These are phyloP conservation scores for Oopsacas minuta DNA, from an alignment of 37 sponge, comb jelly and placozoan genomes.

Conservation along the genomic window DNA sequence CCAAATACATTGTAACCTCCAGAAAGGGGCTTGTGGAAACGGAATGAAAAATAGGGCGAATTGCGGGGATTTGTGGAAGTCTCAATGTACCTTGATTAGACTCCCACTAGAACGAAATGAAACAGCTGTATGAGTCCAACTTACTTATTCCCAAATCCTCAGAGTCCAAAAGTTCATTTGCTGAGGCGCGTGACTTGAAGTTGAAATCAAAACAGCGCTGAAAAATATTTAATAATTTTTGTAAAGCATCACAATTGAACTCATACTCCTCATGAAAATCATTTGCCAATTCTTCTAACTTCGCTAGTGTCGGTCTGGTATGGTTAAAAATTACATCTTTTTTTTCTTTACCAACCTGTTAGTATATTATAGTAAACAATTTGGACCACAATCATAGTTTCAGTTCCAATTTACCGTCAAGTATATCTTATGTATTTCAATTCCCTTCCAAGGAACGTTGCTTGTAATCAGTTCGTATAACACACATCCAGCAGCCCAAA, in stretches of 20 bases:
- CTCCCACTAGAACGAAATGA: too few species aligned
- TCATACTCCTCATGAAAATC: background rate
- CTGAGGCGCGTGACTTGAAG: background rate
- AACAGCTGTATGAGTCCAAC: too few species aligned
- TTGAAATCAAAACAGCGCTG: background rate
- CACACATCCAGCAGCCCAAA: background rate
- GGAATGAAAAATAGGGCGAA: too few species aligned
- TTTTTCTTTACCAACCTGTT: background rate
- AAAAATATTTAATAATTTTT: background rate
- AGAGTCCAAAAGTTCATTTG: background rate
- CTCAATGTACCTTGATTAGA: too few species aligned
- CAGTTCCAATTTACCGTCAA: background rate
- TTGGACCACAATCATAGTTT: background rate
- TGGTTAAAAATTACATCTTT: background rate
- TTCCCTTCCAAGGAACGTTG: background rate
- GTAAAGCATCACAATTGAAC: background rate
- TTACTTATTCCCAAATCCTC: background rate
- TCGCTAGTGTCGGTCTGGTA: background rate
- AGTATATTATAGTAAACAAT: too few species aligned
- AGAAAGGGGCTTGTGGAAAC: too few species aligned
- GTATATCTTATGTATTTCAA: background rate
- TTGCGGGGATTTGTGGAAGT: too few species aligned
- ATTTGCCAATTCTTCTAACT: background rate
- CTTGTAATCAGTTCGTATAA: background rate
- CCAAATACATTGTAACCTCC: too few species aligned